Conservation (phyloP, 2,113 vertebrate genomes). For the Elephantulus edwardii region DNA sequence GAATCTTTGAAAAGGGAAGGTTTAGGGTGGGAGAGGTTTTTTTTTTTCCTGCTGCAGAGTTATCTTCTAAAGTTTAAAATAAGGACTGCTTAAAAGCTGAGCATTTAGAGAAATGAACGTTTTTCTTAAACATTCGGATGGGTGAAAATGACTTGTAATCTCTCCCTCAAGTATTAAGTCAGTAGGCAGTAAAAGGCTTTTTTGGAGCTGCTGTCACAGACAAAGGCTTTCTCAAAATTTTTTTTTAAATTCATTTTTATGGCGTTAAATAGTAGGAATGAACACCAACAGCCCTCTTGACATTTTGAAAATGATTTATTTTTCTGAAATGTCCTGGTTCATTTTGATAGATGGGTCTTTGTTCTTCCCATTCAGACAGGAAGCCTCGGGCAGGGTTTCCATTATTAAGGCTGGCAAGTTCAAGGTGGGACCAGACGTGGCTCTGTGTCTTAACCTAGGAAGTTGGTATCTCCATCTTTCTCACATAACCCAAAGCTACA, state of each 20-base stretch:
- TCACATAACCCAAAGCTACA: not conserved
- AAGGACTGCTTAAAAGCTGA: constrained; percentile 57
- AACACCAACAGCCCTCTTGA: constrained; percentile 2
- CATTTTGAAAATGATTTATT: constrained; percentile 37
- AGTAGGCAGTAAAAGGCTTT: constrained; percentile 20
- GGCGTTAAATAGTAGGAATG: constrained; percentile 26
- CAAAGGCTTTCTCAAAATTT: constrained; percentile 68
- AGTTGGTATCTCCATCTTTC: not conserved
- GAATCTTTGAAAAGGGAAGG: constrained; percentile 55
- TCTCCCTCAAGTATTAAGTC: constrained; percentile 59
- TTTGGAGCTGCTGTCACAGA: constrained; percentile 57
- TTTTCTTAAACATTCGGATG: constrained; percentile 59
- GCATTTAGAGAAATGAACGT: constrained; percentile 9
- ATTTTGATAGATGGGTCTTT: not conserved
- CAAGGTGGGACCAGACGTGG: not conserved
- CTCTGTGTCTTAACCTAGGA: not conserved
- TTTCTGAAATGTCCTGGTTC: not conserved
- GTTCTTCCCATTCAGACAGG: not conserved
- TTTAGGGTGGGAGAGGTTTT: too few species aligned
- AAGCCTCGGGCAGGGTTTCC: not conserved
- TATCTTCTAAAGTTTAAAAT: constrained; percentile 65
- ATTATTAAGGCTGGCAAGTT: not conserved
- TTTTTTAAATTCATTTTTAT: not conserved
- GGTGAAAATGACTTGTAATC: constrained; percentile 49
- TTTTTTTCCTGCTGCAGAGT: constrained; percentile 50